These are phyloP conservation scores for Cephus pulcher DNA, from an alignment of 2,888 invertebrate species.

Conservation along the genomic window DNA sequence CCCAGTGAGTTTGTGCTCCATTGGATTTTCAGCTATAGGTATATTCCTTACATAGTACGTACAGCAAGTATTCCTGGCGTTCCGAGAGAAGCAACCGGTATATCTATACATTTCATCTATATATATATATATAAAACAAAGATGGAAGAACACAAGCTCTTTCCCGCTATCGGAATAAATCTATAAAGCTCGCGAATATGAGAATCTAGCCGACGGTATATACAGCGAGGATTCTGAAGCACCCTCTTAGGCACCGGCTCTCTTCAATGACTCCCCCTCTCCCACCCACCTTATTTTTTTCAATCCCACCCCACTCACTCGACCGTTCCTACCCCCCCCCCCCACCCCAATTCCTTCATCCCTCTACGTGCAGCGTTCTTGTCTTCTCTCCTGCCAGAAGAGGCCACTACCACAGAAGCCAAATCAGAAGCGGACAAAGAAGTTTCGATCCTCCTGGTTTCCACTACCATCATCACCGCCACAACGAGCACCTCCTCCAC, in stretches of 20 bases:
- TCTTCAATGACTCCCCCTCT: conserved; percentile 36
- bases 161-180: conserved; percentile 36
- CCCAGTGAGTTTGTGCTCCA: not conserved
- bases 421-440: conserved; percentile 38
- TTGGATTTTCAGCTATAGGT: not conserved
- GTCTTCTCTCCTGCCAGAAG: conserved; percentile 25
- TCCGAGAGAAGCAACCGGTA: conserved; percentile 25
- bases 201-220: conserved; percentile 29
- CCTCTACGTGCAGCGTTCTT: not conserved
- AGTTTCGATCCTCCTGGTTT: conserved; percentile 26
- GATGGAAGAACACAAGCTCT: conserved; percentile 2
- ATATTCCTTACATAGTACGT: no score
- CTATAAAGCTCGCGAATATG: conserved; percentile 36
- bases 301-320: not conserved
- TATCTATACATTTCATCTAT: not conserved
- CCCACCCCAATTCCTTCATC: not conserved
- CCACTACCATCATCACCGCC: no score
- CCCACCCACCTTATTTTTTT: conserved; percentile 11
- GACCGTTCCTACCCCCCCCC: not conserved
- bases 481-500: not conserved
- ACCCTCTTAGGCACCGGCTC: conserved; percentile 39
- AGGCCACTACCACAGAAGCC: conserved; percentile 26
- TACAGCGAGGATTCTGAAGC: conserved; percentile 35
- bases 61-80: not conserved
- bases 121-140: not conserved